These are phyloP conservation scores for Rhadina sibilatrix DNA, from an alignment of 2,113 vertebrate species.

Conservation along the genomic window DNA sequence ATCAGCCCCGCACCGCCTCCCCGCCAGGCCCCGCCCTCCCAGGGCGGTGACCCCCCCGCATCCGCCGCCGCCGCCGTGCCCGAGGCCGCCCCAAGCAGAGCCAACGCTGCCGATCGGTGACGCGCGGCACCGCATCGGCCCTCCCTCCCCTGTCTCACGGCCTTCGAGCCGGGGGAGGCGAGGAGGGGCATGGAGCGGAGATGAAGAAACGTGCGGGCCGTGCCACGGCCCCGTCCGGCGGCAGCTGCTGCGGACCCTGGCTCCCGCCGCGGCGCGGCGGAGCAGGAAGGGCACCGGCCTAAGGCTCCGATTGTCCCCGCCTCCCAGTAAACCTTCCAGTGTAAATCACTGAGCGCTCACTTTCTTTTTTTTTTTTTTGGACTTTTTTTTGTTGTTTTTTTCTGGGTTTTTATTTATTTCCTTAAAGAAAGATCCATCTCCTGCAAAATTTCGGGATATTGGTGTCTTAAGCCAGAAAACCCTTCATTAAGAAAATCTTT, in stretches of 20 bases:
- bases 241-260: too few relatives aligned
- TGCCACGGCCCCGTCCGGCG: fast-evolving
- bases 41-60: fast-evolving
- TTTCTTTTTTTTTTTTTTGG: too few relatives aligned
- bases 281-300: fast-evolving
- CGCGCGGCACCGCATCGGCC: fast-evolving
- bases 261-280: fast-evolving
- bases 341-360: fast-evolving
- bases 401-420: too few relatives aligned
- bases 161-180: fast-evolving
- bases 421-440: neutral
- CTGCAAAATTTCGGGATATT: fast-evolving
- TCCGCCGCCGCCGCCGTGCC: fast-evolving
- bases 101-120: too few relatives aligned
- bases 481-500: fast-evolving
- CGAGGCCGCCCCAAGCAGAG: fast-evolving
- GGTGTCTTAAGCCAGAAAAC: fast-evolving
- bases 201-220: neutral
- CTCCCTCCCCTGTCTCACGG: fast-evolving
- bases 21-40: neutral
- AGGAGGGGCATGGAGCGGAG: fast-evolving
- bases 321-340: fast-evolving
- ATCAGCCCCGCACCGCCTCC: neutral
- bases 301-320: fast-evolving
- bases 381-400: too few relatives aligned